Evolutionary conservation across 1,140 invertebrate species (phyloP), one percentile per base, ranked within the genome.

Genomic region (Drosophila elegans): DNA sequence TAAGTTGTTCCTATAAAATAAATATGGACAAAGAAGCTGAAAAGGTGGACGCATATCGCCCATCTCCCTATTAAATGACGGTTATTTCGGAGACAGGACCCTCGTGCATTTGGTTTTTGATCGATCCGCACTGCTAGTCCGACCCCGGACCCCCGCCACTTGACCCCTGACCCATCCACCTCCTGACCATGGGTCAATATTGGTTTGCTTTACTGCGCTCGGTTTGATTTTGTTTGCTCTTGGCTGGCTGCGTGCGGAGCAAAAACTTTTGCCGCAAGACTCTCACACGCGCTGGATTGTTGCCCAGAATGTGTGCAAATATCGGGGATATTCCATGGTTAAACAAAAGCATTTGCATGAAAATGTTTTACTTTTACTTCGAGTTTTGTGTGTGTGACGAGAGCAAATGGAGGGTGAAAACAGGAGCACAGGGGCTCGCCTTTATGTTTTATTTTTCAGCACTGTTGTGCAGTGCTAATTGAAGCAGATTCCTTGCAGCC

Each of bases 341-440:
- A 80, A 77, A 89, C 77, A 89, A 78, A 88, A 80, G 74, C 80
- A 88, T 88, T 89, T 89, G 76, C 84, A 80, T 80, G 80, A 83
- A 80, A 88, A 84, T 89, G 84, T 89, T 89, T 80, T 78, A 84
- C 84, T 89, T 89, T 80, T 80, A 74, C 73, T 83, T 89, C 54
- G 73, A 78, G 80, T 75, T 89, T 81, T 55, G 36, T 73, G 53
- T 67, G 53, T 63, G 60, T 41, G 52, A 53, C 27, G 49, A 38
- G 45, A 38, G 45, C 16, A 39, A 46, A 41, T 36, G 39, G 52
- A n/a, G n/a, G 59, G 32, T 21, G 11, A 41, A 32, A 62, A 6
- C 38, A 39, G 7, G 13, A 13, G 45, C 6, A 32, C 29, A 7
- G 57, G 2, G 34, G 56, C 32, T 53, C 32, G 10, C 52, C 54